phyloP scores from a whole-genome alignment of 2,113 vertebrate species.

The Vanacampus margaritifer region DNA sequence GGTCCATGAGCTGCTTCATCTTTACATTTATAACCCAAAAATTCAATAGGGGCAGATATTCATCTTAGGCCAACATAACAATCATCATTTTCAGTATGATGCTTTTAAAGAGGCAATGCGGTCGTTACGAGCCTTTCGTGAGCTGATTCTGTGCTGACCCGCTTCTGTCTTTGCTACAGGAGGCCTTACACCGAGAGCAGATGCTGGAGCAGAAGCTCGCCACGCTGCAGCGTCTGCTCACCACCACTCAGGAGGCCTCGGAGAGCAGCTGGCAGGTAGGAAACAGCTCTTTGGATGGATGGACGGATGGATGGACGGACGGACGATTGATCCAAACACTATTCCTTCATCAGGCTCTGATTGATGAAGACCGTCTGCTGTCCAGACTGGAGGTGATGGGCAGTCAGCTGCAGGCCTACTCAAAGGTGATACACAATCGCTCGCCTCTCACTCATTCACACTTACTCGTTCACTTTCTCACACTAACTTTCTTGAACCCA shows the following conservation, averaged over 20 bases:
- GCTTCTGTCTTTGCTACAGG: constrained; percentile 66
- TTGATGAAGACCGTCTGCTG: constrained; percentile 97
- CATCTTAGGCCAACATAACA: background rate
- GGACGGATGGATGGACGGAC: background rate
- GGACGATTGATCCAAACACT: background rate
- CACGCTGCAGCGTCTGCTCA: constrained; percentile 91
- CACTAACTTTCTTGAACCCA: no score
- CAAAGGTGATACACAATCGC: constrained; percentile 76
- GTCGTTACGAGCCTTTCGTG: background rate
- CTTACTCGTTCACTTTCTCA: no score
- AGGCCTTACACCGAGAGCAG: constrained; percentile 99
- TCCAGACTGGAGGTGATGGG: constrained; percentile 98
- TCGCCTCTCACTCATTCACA: no score
- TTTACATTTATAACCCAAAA: background rate
- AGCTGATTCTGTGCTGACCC: background rate
- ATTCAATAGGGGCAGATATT: background rate
- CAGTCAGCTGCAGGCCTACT: constrained; percentile 94
- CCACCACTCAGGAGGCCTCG: constrained; percentile 95
- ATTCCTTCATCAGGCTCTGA: constrained; percentile 83
- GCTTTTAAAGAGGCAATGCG: background rate
- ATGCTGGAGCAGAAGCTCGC: constrained; percentile 99
- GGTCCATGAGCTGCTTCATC: background rate
- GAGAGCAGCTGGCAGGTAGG: constrained; percentile 98
- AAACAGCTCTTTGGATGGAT: background rate
- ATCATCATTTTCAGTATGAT: background rate